Evolutionary conservation across 2,797 vertebrate genomes (phyloP).

Genomic region (Xiphophorus birchmanni): DNA sequence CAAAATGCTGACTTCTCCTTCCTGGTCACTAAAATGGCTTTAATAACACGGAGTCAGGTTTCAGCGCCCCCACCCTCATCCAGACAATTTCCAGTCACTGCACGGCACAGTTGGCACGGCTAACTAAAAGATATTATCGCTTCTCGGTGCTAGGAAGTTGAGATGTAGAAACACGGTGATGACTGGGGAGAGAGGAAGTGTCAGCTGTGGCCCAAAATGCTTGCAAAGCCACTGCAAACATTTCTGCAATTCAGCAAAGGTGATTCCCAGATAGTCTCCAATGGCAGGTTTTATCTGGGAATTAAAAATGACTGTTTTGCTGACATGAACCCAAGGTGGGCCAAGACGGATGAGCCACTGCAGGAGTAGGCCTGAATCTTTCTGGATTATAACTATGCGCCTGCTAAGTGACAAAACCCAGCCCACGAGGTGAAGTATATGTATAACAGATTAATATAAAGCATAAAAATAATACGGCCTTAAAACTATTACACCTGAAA

Average conservation of each 20-base stretch:
- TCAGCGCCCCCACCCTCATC: constrained; percentile 29
- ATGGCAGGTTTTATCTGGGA: constrained; percentile 50
- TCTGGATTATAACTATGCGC: constrained; percentile 17
- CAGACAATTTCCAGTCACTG: constrained; percentile 32
- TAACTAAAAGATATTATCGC: constrained; percentile 40
- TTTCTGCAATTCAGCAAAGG: constrained; percentile 71
- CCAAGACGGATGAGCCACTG: constrained; percentile 46
- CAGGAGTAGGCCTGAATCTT: constrained; percentile 31
- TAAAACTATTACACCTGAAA: constrained; percentile 48
- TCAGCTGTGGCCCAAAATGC: constrained; percentile 53
- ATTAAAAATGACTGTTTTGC: constrained; percentile 62
- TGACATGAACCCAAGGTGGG: constrained; percentile 53
- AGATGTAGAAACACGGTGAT: constrained; percentile 36
- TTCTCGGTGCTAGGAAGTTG: constrained; percentile 32
- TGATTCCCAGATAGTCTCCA: constrained; percentile 54
- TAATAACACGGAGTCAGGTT: constrained; percentile 62
- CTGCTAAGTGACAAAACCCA: constrained; percentile 22
- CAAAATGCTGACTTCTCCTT: constrained; percentile 76
- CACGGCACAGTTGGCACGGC: constrained; percentile 33
- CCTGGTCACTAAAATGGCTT: constrained; percentile 53
- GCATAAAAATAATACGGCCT: constrained; percentile 16
- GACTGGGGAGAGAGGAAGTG: constrained; percentile 50
- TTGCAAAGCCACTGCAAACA: constrained; percentile 50
- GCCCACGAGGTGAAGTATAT: not conserved
- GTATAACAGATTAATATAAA: constrained; percentile 15